phyloP scores from a whole-genome alignment of 2,113 vertebrate species.

The Physeter macrocephalus region DNA sequence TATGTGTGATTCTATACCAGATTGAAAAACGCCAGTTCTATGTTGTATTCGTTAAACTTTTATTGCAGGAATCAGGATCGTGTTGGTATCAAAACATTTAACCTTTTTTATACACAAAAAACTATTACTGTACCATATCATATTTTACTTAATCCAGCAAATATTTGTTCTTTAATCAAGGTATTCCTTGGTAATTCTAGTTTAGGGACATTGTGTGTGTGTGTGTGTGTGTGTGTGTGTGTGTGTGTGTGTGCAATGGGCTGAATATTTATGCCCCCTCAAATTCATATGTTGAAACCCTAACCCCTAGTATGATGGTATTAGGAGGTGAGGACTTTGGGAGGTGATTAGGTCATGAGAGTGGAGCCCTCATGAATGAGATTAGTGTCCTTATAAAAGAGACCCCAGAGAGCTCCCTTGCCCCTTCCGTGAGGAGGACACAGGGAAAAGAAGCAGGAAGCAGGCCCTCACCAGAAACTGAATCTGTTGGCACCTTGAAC shows the following conservation, averaged over 20 bases:
- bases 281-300: not conserved
- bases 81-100: not conserved
- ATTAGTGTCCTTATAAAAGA: not conserved
- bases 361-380: not conserved
- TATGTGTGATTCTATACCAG: not conserved
- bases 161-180: not conserved
- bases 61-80: not conserved
- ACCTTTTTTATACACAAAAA: not conserved
- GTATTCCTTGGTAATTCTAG: not conserved
- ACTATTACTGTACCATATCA: not conserved
- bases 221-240: not conserved
- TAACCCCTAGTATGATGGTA: not conserved
- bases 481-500: not conserved
- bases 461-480: not conserved
- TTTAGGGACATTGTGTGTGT: not conserved
- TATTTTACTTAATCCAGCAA: slow-evolving; percentile 1
- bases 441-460: not conserved
- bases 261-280: not conserved
- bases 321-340: not conserved
- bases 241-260: not conserved
- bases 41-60: slow-evolving; percentile 17
- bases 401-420: not conserved
- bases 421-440: not conserved
- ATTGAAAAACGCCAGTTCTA: not conserved
- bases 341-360: not conserved